Conservation (phyloP, 2,888 invertebrate genomes). For the Agonopterix heracliana region DNA sequence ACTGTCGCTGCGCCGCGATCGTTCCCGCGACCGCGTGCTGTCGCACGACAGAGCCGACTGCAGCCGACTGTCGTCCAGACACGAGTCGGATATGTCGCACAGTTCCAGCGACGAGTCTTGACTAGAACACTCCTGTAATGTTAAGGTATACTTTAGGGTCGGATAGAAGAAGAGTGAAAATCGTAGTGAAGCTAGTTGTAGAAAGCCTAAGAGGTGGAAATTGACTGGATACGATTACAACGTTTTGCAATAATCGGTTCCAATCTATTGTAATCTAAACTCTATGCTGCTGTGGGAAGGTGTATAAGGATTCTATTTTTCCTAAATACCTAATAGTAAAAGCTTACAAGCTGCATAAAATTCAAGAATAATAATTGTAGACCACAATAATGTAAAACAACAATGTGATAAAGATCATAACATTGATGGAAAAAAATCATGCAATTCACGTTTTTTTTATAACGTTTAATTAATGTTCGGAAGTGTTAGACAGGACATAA, state of each 20-base stretch:
- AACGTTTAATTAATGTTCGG: too few species aligned
- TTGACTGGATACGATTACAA: neutral
- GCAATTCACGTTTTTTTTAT: too few species aligned
- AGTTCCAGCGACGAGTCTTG: slow-evolving; percentile 71
- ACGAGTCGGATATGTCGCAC: slow-evolving; percentile 59
- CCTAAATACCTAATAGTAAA: too few species aligned
- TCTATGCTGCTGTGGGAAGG: neutral
- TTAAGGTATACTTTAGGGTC: slow-evolving; percentile 1
- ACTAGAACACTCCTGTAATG: slow-evolving; percentile 71
- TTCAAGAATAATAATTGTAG: too few species aligned
- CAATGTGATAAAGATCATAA: too few species aligned
- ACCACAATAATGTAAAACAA: too few species aligned
- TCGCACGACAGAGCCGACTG: slow-evolving; percentile 69
- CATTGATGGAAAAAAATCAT: too few species aligned
- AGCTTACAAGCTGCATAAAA: too few species aligned
- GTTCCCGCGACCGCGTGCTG: slow-evolving; percentile 55
- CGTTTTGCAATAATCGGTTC: neutral
- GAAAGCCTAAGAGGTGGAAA: too few species aligned
- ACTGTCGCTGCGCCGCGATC: slow-evolving; percentile 64
- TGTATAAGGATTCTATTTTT: too few species aligned
- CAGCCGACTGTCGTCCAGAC: slow-evolving; percentile 60
- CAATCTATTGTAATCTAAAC: neutral
- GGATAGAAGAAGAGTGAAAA: neutral
- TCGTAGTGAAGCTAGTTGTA: too few species aligned
- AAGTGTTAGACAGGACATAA: too few species aligned